Percentiles rank a stretch among this genome's conserved stretches.
These are phyloP conservation scores for Bhutanitis thaidina DNA, from an alignment of 2,888 invertebrate species.

Conservation along the genomic window DNA sequence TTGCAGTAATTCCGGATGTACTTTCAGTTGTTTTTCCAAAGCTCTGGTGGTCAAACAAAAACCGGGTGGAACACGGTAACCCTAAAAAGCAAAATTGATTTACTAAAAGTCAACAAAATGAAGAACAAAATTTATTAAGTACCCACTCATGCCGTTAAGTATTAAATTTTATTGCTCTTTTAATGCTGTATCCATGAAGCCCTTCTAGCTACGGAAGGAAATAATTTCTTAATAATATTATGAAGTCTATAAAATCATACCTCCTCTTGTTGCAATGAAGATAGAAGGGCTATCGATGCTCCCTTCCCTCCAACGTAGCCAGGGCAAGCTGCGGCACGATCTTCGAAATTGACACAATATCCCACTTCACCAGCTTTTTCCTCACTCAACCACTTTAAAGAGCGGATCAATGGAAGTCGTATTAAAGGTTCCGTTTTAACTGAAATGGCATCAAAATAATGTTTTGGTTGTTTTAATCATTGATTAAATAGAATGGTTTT, in stretches of 20 bases:
- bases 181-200: too few relatives aligned
- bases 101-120: too few relatives aligned
- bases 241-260: constrained; percentile 29
- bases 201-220: too few relatives aligned
- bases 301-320: constrained; percentile 88
- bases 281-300: constrained; percentile 84
- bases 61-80: constrained; percentile 83
- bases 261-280: constrained; percentile 57
- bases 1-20: constrained; percentile 56
- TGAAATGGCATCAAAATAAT: constrained; percentile 15
- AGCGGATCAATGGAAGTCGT: constrained; percentile 32
- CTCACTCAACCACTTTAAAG: constrained; percentile 46
- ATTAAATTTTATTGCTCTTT: too few relatives aligned
- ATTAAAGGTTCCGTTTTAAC: constrained; percentile 29
- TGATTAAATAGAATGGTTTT: too few relatives aligned
- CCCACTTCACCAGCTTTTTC: constrained; percentile 41
- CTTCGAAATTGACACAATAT: constrained; percentile 65
- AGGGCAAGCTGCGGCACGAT: constrained; percentile 71
- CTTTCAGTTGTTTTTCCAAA: constrained; percentile 78
- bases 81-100: constrained; percentile 37
- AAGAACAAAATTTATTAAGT: too few relatives aligned
- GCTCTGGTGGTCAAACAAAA: constrained; percentile 84
- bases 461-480: too few relatives aligned
- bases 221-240: too few relatives aligned
- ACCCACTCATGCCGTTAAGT: too few relatives aligned